These are phyloP conservation scores for Oligia strigilis DNA, from an alignment of 2,888 invertebrate genomes.

Conservation along the genomic window DNA sequence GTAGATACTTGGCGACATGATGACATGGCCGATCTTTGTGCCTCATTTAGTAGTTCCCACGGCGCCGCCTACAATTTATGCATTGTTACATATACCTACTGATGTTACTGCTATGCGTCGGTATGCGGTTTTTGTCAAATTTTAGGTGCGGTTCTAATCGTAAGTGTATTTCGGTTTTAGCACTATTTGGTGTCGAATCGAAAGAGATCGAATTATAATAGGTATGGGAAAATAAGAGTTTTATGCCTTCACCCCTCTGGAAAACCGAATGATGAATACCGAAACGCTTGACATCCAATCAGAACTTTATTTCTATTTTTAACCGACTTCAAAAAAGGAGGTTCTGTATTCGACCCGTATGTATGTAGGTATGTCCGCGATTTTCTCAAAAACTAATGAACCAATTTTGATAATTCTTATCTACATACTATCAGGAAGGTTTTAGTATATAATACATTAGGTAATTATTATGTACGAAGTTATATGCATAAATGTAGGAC, in stretches of 20 bases:
- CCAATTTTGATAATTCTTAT: too few species aligned
- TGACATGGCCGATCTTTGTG: slow-evolving; percentile 35
- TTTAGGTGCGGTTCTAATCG: slow-evolving; percentile 28
- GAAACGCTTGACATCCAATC: not conserved
- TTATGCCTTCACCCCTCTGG: not conserved
- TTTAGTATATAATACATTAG: too few species aligned
- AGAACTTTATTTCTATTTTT: not conserved
- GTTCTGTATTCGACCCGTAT: too few species aligned
- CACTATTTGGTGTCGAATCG: not conserved
- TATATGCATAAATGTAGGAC: too few species aligned
- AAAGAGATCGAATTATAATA: not conserved
- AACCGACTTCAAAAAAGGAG: too few species aligned
- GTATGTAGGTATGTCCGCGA: too few species aligned
- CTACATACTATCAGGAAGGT: too few species aligned
- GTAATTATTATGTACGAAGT: too few species aligned
- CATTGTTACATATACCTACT: slow-evolving; percentile 38
- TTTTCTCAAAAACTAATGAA: too few species aligned
- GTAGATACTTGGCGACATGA: slow-evolving; percentile 17
- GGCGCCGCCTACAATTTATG: slow-evolving; percentile 41
- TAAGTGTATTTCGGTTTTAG: slow-evolving; percentile 5
- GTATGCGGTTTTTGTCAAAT: slow-evolving; percentile 31
- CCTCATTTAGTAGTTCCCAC: slow-evolving; percentile 42
- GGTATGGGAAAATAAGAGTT: not conserved
- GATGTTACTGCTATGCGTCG: slow-evolving; percentile 22
- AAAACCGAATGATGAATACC: not conserved